Percentiles rank a stretch among this genome's conserved stretches.
phyloP scores from a whole-genome alignment of 2,797 vertebrate species.

The Pristis pectinata region DNA sequence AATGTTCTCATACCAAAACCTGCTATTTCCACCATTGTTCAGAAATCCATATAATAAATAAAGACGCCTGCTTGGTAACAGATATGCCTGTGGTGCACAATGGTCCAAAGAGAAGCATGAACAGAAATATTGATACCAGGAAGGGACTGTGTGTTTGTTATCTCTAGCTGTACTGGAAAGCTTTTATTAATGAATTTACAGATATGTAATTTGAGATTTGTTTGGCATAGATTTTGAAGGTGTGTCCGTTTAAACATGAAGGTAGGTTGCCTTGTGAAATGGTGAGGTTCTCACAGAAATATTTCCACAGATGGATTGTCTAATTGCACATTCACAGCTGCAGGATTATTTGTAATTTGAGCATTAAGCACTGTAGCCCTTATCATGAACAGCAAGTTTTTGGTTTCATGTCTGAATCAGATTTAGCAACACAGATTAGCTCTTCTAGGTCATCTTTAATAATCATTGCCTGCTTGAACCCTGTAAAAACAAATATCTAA shows the following conservation, averaged over 20 bases:
- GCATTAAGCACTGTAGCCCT: conserved; percentile 39
- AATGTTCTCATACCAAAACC: neutral
- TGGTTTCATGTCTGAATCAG: conserved; percentile 32
- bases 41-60: neutral
- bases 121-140: conserved; percentile 8
- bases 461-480: conserved; percentile 6
- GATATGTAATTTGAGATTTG: conserved; percentile 27
- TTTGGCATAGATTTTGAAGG: conserved; percentile 30
- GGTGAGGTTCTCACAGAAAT: conserved; percentile 38
- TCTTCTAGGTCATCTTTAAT: conserved; percentile 18
- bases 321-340: conserved; percentile 49
- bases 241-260: conserved; percentile 15
- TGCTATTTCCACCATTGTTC: neutral
- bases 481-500: conserved; percentile 10
- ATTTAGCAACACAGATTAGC: conserved; percentile 21
- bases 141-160: conserved; percentile 11
- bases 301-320: conserved; percentile 44
- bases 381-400: conserved; percentile 29
- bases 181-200: conserved; percentile 30
- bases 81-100: neutral
- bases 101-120: conserved; percentile 13
- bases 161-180: conserved; percentile 7
- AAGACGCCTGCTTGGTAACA: neutral
- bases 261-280: conserved; percentile 21
- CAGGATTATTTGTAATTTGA: conserved; percentile 52